Conservation (phyloP, 2,113 vertebrate genomes). For the Anolis carolinensis region DNA sequence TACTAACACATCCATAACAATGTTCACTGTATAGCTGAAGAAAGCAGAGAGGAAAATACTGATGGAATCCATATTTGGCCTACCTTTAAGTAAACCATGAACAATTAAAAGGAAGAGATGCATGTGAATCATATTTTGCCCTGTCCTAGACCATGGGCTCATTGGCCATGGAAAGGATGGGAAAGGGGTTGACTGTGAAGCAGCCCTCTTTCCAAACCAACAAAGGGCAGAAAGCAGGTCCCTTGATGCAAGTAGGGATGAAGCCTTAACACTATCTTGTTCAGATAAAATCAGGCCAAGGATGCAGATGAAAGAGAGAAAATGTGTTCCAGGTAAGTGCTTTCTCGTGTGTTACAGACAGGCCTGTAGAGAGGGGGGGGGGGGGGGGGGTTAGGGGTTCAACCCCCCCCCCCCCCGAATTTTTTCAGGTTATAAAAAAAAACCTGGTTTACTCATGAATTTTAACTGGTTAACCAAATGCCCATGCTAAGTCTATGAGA, state of each 20-base stretch:
- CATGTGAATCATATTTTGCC: neutral
- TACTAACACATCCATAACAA: too few species aligned
- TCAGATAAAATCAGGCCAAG: neutral
- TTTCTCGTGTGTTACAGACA: neutral
- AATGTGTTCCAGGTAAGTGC: neutral
- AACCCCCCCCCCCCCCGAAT: too few species aligned
- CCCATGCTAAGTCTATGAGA: too few species aligned
- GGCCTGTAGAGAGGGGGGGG: too few species aligned
- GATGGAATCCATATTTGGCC: too few species aligned
- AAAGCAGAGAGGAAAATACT: too few species aligned
- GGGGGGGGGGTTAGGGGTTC: too few species aligned
- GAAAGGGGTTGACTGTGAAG: neutral
- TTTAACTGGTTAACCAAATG: too few species aligned
- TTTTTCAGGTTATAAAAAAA: too few species aligned
- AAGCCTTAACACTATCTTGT: neutral
- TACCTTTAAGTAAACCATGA: neutral
- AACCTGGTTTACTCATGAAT: too few species aligned
- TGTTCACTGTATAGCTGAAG: too few species aligned
- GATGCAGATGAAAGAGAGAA: neutral
- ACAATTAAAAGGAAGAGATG: neutral
- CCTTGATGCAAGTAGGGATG: neutral
- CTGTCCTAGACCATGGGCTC: neutral
- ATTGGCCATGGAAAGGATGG: neutral
- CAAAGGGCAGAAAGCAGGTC: neutral
- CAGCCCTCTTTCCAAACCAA: neutral